Evolutionary conservation across 2,113 vertebrate species (phyloP).

Genomic region (Trichomycterus rosablanca): DNA sequence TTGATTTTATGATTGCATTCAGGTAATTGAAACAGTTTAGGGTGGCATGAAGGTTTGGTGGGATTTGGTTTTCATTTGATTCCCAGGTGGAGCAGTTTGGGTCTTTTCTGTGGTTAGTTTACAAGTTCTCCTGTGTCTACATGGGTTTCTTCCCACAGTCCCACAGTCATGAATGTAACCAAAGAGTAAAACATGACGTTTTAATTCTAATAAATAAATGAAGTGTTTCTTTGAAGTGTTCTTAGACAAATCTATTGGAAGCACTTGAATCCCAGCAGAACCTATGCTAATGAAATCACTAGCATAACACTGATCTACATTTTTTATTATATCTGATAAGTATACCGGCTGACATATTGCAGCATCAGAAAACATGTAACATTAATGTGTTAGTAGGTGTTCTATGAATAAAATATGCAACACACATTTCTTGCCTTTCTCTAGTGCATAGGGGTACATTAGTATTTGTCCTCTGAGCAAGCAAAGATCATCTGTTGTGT

Average conservation of each 20-base stretch:
- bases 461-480: neutral
- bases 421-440: constrained; percentile 1
- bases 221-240: neutral
- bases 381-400: neutral
- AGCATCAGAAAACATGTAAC: neutral
- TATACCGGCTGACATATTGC: neutral
- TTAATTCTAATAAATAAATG: too few species aligned
- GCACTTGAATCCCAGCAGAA: constrained; percentile 16
- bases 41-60: too few species aligned
- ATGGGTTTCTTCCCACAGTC: too few species aligned
- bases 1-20: too few species aligned
- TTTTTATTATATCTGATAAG: constrained; percentile 6
- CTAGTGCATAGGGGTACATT: neutral
- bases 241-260: neutral
- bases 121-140: too few species aligned
- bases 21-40: too few species aligned
- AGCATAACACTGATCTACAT: neutral
- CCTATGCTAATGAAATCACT: constrained; percentile 14
- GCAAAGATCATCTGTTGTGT: constrained; percentile 12
- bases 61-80: too few species aligned
- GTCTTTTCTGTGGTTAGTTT: too few species aligned
- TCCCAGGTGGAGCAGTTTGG: too few species aligned
- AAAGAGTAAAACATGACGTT: too few species aligned
- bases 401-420: constrained; percentile 8
- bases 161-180: too few species aligned